These are phyloP conservation scores for Vulpes vulpes DNA, from an alignment of 2,113 vertebrate genomes.

Conservation along the genomic window DNA sequence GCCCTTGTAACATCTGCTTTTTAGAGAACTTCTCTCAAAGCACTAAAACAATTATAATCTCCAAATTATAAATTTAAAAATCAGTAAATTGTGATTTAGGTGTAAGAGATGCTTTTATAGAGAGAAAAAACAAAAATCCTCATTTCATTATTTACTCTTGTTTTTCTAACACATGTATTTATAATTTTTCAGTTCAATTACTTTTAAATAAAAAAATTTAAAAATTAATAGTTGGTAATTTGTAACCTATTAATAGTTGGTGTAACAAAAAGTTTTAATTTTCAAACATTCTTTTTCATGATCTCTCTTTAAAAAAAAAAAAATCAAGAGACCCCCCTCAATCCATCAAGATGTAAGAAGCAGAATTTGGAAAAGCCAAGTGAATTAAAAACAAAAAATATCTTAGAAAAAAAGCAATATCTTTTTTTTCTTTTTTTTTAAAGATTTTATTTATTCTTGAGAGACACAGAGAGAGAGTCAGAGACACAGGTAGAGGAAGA, in stretches of 20 bases:
- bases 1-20: background rate
- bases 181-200: constrained; percentile 50
- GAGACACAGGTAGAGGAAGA: too few species aligned
- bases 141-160: background rate
- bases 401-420: background rate
- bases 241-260: background rate
- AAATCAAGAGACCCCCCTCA: background rate
- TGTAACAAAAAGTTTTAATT: background rate
- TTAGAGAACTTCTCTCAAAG: constrained; percentile 32
- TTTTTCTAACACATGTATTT: background rate
- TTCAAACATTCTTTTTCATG: background rate
- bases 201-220: background rate
- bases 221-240: too few species aligned
- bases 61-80: constrained; percentile 52
- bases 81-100: background rate
- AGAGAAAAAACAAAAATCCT: background rate
- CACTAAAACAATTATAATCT: constrained; percentile 30
- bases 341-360: background rate
- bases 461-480: too few species aligned
- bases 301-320: background rate
- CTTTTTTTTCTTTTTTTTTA: background rate
- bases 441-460: too few species aligned
- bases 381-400: constrained; percentile 16
- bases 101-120: background rate
- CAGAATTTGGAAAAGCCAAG: background rate